Conservation (phyloP, 1,140 invertebrate genomes). For the Drosophila melanogaster region Release_6_plus_ISO1_MT NT_037436.4:18701001-18701500, state of each 20-base stretch:
- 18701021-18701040: conserved; percentile 55
- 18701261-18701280: too few species aligned
- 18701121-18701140: conserved; percentile 4
- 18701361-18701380: not conserved
- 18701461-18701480: conserved; percentile 47
- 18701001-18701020: conserved; percentile 16
- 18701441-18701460: conserved; percentile 42
- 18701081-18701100: conserved; percentile 44
- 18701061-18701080: conserved; percentile 57
- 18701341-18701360: not conserved
- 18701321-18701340: not conserved
- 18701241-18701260: too few species aligned
- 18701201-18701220: too few species aligned
- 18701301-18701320: too few species aligned
- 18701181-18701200: too few species aligned
- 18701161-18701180: not conserved
- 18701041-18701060: conserved; percentile 25
- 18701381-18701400: conserved; percentile 1
- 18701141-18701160: not conserved
- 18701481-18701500: conserved; percentile 43
- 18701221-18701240: too few species aligned
- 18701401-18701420: conserved; percentile 40
- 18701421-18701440: conserved; percentile 26
- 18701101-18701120: not conserved
- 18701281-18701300: too few species aligned